phyloP scores from a whole-genome alignment of 2,888 invertebrate species.

The Morpho deidamia region DNA sequence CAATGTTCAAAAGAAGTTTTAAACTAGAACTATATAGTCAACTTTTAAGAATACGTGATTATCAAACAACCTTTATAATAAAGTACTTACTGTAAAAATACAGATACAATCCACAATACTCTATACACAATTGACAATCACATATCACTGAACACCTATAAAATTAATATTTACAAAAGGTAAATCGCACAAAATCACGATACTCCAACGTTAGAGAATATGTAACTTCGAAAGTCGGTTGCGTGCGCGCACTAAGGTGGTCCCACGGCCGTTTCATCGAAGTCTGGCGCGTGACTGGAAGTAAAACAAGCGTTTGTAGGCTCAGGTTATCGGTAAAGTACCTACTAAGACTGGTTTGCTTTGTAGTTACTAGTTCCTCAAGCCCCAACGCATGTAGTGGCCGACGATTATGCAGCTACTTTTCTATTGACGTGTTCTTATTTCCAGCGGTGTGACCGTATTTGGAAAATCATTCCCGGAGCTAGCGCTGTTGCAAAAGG shows the following conservation, averaged over 20 bases:
- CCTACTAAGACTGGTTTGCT: constrained; percentile 56
- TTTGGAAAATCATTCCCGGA: constrained; percentile 25
- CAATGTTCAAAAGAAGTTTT: no score
- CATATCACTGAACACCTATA: constrained; percentile 36
- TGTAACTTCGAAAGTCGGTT: constrained; percentile 33
- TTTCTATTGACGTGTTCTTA: constrained; percentile 32
- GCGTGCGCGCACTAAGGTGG: constrained; percentile 44
- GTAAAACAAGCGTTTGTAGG: constrained; percentile 29
- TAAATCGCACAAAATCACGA: constrained; percentile 31
- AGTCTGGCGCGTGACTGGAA: constrained; percentile 53
- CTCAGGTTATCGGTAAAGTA: constrained; percentile 40
- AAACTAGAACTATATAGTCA: no score
- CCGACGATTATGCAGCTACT: constrained; percentile 43
- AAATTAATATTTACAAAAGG: constrained; percentile 42
- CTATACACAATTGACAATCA: constrained; percentile 46
- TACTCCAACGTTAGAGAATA: constrained; percentile 24
- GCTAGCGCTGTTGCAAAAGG: constrained; percentile 19
- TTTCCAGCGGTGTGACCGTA: constrained; percentile 19
- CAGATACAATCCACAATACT: constrained; percentile 42
- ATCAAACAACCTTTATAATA: background rate
- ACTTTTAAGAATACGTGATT: no score
- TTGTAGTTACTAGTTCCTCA: constrained; percentile 23
- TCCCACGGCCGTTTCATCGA: constrained; percentile 43
- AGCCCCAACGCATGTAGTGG: constrained; percentile 41
- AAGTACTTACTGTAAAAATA: constrained; percentile 55